Conservation (phyloP, 2,888 invertebrate genomes). For the Lepidochrysops patricia region DNA sequence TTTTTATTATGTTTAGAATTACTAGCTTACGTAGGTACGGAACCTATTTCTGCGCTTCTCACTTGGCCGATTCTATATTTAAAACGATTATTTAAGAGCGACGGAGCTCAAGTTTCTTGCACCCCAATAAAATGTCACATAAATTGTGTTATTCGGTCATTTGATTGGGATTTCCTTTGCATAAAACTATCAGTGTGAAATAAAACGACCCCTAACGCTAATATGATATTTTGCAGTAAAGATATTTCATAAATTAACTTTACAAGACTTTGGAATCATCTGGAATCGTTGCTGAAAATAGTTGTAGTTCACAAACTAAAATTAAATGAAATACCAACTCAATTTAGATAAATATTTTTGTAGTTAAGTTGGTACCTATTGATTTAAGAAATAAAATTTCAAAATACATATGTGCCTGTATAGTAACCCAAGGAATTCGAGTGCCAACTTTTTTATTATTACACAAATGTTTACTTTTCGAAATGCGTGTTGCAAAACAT, state of each 20-base stretch:
- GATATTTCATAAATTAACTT: not conserved
- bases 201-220: not conserved
- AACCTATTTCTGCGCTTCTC: not conserved
- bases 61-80: not conserved
- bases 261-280: not conserved
- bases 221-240: not conserved
- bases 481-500: not conserved
- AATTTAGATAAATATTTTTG: no score
- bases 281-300: no score
- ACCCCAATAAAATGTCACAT: slow-evolving; percentile 5
- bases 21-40: not conserved
- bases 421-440: no score
- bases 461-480: not conserved
- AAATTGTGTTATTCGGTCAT: slow-evolving; percentile 1
- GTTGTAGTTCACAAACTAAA: no score
- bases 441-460: not conserved
- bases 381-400: no score
- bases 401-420: no score
- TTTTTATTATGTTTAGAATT: no score
- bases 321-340: no score
- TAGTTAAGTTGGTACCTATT: no score
- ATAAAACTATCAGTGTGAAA: not conserved
- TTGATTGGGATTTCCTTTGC: not conserved
- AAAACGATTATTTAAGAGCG: slow-evolving; percentile 2
- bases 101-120: not conserved